Evolutionary conservation across 2,888 invertebrate species (phyloP).

Genomic region (Chironomus riparius): DNA sequence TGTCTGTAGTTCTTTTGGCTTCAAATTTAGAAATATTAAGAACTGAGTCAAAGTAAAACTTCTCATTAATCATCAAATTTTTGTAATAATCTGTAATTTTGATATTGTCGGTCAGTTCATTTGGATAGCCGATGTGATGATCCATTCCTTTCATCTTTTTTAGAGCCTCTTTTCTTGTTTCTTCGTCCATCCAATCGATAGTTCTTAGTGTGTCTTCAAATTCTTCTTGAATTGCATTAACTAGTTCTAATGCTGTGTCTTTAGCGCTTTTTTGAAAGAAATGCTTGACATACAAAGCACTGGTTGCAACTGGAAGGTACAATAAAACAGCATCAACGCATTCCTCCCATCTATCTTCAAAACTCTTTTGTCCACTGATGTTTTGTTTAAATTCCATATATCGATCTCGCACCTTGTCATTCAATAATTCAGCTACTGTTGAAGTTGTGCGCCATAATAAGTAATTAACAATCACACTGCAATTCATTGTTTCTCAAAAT

Average conservation of each 20-base stretch:
- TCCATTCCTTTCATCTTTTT: constrained; percentile 68
- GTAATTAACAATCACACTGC: constrained; percentile 61
- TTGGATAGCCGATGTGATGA: constrained; percentile 77
- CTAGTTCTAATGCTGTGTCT: constrained; percentile 48
- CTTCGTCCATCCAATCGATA: constrained; percentile 81
- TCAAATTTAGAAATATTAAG: constrained; percentile 45
- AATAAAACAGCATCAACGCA: constrained; percentile 41
- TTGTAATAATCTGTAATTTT: constrained; percentile 66
- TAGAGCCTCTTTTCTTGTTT: constrained; percentile 56
- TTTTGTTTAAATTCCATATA: constrained; percentile 65
- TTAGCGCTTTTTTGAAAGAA: constrained; percentile 49
- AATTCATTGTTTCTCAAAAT: constrained; percentile 2
- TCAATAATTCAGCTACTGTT: constrained; percentile 63
- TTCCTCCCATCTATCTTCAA: constrained; percentile 75
- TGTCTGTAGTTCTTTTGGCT: constrained; percentile 44
- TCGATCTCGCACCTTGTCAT: constrained; percentile 57
- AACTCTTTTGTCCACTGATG: constrained; percentile 63
- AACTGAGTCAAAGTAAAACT: constrained; percentile 43
- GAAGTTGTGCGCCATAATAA: constrained; percentile 76
- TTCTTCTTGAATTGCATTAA: constrained; percentile 51
- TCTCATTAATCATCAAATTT: constrained; percentile 45
- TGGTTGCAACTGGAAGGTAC: constrained; percentile 33
- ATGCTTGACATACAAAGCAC: constrained; percentile 39
- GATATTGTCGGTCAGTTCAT: constrained; percentile 65
- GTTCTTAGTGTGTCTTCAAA: constrained; percentile 64